Percentiles rank a stretch among this genome's conserved stretches.
These are phyloP conservation scores for Ophonus ardosiacus DNA, from an alignment of 2,888 invertebrate genomes.

Conservation along the genomic window DNA sequence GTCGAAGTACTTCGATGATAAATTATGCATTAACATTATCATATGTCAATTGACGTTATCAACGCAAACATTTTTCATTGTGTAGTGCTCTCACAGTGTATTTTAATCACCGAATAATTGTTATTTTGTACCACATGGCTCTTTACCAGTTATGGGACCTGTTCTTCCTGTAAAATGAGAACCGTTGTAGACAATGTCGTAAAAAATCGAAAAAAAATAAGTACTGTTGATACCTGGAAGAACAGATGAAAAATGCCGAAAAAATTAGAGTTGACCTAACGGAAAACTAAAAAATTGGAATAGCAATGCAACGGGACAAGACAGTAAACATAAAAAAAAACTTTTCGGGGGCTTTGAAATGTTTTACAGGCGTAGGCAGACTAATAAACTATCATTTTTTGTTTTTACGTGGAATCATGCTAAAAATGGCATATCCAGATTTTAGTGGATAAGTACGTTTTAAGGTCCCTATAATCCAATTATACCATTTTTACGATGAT, in stretches of 20 bases:
- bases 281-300: not conserved
- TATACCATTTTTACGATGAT: too few species aligned
- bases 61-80: slow-evolving; percentile 40
- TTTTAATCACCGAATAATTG: slow-evolving; percentile 27
- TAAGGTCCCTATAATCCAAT: too few species aligned
- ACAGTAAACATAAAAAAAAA: too few species aligned
- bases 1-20: slow-evolving; percentile 55
- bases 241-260: not conserved
- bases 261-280: slow-evolving; percentile 19
- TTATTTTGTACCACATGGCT: slow-evolving; percentile 18
- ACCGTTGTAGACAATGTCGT: slow-evolving; percentile 24
- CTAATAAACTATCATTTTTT: too few species aligned
- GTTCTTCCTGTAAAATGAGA: not conserved
- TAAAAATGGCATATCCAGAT: too few species aligned
- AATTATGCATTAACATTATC: slow-evolving; percentile 62
- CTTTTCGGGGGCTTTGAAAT: too few species aligned
- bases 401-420: too few species aligned
- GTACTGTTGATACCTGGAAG: slow-evolving; percentile 21
- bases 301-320: not conserved
- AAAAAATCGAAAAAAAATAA: slow-evolving; percentile 1
- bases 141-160: not conserved
- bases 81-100: slow-evolving; percentile 11
- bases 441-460: too few species aligned
- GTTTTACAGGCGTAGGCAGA: too few species aligned
- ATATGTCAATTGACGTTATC: slow-evolving; percentile 60